Evolutionary conservation across 2,888 invertebrate genomes (phyloP), one percentile per base, ranked within the genome.

Genomic region (Smittia sp.): DNA sequence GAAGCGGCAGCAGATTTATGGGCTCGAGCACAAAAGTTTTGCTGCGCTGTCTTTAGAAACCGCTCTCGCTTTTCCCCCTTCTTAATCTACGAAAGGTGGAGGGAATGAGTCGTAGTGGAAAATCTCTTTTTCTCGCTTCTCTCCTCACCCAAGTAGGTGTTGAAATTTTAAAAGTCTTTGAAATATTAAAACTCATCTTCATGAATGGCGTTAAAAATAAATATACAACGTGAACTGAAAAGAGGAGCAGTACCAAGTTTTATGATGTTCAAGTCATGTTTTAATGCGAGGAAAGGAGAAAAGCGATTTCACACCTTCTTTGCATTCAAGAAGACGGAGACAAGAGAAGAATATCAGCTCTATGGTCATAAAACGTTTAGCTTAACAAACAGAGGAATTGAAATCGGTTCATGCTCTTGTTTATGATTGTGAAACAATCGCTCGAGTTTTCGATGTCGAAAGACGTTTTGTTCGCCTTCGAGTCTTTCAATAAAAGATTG

Each of bases 261-360:
- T 66, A 11, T 25, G 18, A 15, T 65, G 18, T 6, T 65, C 18
- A 15, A n/a, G 24, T 63, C 15, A 54, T 18, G 20, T 15, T 7
- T 54, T 18, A 18, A 24, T 68, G 25, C 32, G 68, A 25, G n/a
- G n/a, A n/a, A n/a, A 41, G 68, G 1, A 68, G 24, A 41, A 68
- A 18, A 46, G 27, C 27, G 54, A 62, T 62, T 72, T 72, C 72
- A 72, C 72, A 72, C 72, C 72, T 72, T 72, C 22, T 70, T 54
- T 27, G 15, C 15, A 52, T 4, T 52, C 18, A 58, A 9, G 32
- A 32, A 32, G 32, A 32, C 9, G 32, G 9, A 32, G 32, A 41
- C 38, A n/a, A 52, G 69, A 54, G 32, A 25, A 52, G 20, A 20
- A n/a, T 15, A 52, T 39, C 39, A 39, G 13, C 7, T 46, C 46